These are phyloP conservation scores for Myotis yumanensis DNA, from an alignment of 2,113 vertebrate species.

Conservation along the genomic window DNA sequence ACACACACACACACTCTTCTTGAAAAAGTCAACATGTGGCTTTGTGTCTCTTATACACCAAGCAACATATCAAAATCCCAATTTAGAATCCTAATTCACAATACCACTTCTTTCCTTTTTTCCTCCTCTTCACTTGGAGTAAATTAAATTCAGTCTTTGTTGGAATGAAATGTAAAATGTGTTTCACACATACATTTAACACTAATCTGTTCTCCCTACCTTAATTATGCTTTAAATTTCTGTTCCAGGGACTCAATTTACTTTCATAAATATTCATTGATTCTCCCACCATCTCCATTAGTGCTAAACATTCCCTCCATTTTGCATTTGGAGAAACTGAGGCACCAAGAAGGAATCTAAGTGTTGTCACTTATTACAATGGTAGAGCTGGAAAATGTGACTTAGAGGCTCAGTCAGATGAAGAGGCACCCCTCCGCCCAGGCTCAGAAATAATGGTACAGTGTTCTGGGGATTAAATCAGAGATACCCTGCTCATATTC, in stretches of 20 bases:
- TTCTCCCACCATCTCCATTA: background rate
- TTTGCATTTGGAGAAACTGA: constrained; percentile 69
- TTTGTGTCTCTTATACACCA: constrained; percentile 67
- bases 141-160: constrained; percentile 73
- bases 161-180: constrained; percentile 74
- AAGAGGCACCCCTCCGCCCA: background rate
- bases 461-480: constrained; percentile 20
- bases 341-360: background rate
- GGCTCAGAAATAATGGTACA: background rate
- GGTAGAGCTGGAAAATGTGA: background rate
- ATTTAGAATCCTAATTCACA: constrained; percentile 70
- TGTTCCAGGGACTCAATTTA: constrained; percentile 61
- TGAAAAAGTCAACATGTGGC: constrained; percentile 67
- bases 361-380: background rate
- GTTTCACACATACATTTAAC: constrained; percentile 79
- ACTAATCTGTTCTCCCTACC: constrained; percentile 76
- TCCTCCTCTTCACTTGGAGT: constrained; percentile 54
- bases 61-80: constrained; percentile 72
- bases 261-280: constrained; percentile 75
- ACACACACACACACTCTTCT: background rate
- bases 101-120: constrained; percentile 39
- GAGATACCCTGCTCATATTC: constrained; percentile 18
- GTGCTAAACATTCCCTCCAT: background rate
- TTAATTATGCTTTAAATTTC: constrained; percentile 76
- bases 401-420: background rate